Base-by-base conservation (phyloP, 2,797 vertebrate species). In the Characodon lateralis region DNA sequence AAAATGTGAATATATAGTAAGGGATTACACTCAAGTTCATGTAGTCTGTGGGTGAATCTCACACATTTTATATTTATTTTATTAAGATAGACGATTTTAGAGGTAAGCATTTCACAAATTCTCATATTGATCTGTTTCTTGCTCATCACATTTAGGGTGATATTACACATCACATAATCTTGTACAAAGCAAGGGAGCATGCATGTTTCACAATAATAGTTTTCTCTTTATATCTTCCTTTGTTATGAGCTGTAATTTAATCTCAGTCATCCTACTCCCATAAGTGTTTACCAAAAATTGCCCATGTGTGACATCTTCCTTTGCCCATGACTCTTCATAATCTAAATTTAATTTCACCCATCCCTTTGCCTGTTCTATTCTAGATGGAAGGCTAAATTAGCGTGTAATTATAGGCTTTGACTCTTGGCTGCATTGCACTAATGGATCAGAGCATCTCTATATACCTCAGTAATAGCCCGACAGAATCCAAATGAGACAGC, bases 391-490 rank as follows among this genome's bases (percentile, higher is more conserved):
- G 86, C 83, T 85, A 89, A 91, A 93, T 90, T 89, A 90, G 81
- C 76, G 76, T 82, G 87, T 92, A 92, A 94, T 94, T 94, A 90
- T 87, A 84, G 84, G 88, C 77, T 31, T 69, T 18, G 48, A 87
- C 88, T 90, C 82, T 84, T 83, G 88, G 88, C 88, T 79, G 86
- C 74, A 84, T 80, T 71, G 85, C 85, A 86, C 70, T 89, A 89
- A 91, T 91, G 84, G 89, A 92, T 86, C 78, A 83, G 83, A 84
- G 85, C 76, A 78, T 85, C 85, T 89, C 76, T 73, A 76, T 86
- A 81, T 78, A 87, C 82, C 83, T 75, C 76, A 6, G 73, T 86
- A 84, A 86, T 83, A 82, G 82, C 77, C 84, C 83, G 87, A 87
- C 87, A 84, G 76, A 84, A 90, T 91, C 86, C 81, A 86, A 90